These are phyloP conservation scores for Microtus montanus DNA, from an alignment of 2,113 vertebrate genomes.

Conservation along the genomic window DNA sequence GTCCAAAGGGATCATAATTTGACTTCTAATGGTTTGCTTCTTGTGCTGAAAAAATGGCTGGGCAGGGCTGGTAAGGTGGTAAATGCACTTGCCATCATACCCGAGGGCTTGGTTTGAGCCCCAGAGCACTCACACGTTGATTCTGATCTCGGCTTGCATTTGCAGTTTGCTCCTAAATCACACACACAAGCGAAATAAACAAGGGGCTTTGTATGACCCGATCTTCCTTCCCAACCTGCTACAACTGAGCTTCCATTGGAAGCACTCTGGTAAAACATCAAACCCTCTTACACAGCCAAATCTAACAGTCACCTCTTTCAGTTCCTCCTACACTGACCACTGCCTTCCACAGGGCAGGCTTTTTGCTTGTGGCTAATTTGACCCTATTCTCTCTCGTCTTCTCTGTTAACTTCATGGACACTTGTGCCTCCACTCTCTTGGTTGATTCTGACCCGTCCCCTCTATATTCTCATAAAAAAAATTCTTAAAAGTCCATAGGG, in stretches of 20 bases:
- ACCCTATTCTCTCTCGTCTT: neutral
- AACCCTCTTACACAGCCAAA: neutral
- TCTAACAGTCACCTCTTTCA: neutral
- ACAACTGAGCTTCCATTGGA: neutral
- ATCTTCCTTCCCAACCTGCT: neutral
- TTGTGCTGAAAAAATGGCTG: slow-evolving; percentile 33
- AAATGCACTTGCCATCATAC: neutral
- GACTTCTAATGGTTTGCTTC: slow-evolving; percentile 1
- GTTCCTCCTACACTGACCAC: neutral
- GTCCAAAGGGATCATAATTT: neutral
- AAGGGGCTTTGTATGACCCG: neutral
- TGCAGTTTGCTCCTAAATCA: neutral
- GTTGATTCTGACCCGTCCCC: neutral
- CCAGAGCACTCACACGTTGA: neutral
- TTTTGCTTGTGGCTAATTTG: neutral
- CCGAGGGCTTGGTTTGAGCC: neutral
- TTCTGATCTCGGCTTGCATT: neutral
- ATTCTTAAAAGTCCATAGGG: neutral
- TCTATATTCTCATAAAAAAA: neutral
- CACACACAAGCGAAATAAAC: neutral
- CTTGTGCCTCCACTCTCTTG: neutral
- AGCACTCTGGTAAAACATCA: neutral
- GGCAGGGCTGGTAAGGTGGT: neutral
- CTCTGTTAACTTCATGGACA: neutral
- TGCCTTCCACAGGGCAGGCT: neutral